Base-by-base conservation (phyloP, 2,888 invertebrate species). In the Euplexia lucipara region DNA sequence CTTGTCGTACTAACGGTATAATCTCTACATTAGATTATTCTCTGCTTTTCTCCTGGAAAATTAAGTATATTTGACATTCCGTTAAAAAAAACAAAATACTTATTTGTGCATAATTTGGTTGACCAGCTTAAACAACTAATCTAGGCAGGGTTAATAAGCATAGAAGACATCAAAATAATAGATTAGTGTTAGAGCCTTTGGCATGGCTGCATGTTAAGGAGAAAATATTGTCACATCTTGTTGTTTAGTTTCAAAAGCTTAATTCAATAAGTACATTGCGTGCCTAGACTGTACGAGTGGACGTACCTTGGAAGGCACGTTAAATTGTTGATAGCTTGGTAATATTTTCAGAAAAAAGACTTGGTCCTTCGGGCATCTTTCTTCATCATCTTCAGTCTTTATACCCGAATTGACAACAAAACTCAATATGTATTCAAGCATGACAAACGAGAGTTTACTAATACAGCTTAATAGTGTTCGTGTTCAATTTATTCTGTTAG, bases 401-500 rank as follows among this genome's bases (percentile, higher is more conserved):
- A n/a, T 58, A 37, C 20, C 16, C 26, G 57, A 63, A 70, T 60
- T 39, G 20, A 58, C 64, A 58, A 79, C 42, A 37, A 53, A 51
- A 49, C 18, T 20, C 42, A 45, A 60, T 59, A 78, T 59, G 78
- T 59, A 59, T 75, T 52, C 14, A 39, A 44, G n/a, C 12, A 35
- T 64, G 41, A 44, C 32, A 26, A 72, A 66, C 44, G 45, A 39
- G 59, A 63, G 71, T 78, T 37, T 18, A 45, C 67, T 62, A 44
- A 64, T 54, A 48, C 18, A 59, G 34, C 37, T 63, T 66, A 70
- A 67, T 78, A 64, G 60, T 60, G 22, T 57, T 70, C 53, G 58
- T 59, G 62, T 61, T 52, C 65, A 56, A 82, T 76, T 70, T 73
- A 78, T 82, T 73, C 45, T 44, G 56, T 65, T 61, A 52, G 62